These are phyloP conservation scores for Atrina japonica DNA, from an alignment of 2,888 invertebrate genomes.

Conservation along the genomic window DNA sequence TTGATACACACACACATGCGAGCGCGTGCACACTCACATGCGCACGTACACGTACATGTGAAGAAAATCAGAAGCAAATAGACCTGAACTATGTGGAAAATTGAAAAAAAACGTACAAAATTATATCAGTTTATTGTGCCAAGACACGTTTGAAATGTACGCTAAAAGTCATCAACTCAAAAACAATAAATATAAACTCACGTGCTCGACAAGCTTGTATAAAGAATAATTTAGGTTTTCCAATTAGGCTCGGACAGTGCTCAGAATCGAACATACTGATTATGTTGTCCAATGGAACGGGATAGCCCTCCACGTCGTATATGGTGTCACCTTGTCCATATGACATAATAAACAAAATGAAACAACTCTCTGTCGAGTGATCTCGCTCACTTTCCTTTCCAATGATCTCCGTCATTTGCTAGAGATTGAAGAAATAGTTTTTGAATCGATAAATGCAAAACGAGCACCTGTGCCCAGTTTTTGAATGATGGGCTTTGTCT, in stretches of 20 bases:
- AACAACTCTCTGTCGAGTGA: conserved; percentile 11
- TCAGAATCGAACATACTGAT: conserved; percentile 22
- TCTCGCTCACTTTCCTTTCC: conserved; percentile 10
- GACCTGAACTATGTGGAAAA: too few relatives aligned
- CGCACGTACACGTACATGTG: too few relatives aligned
- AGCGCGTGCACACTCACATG: too few relatives aligned
- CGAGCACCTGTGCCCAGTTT: background rate
- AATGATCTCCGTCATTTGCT: conserved; percentile 7
- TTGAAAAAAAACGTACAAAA: too few relatives aligned
- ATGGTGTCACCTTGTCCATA: conserved; percentile 33
- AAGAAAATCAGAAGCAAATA: too few relatives aligned
- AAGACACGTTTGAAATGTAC: too few relatives aligned
- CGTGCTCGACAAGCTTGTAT: conserved; percentile 25
- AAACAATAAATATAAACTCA: background rate
- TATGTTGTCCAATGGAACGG: conserved; percentile 22
- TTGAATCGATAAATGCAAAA: background rate
- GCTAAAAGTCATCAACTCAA: too few relatives aligned
- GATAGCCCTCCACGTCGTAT: conserved; percentile 18
- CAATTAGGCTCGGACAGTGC: conserved; percentile 32
- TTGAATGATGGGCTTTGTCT: background rate
- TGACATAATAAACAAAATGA: conserved; percentile 32
- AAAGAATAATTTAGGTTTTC: conserved; percentile 40
- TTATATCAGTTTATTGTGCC: too few relatives aligned
- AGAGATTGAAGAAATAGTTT: background rate
- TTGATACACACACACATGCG: too few relatives aligned